Conservation (phyloP, 2,888 invertebrate species). For the Diarsia brunnea region DNA sequence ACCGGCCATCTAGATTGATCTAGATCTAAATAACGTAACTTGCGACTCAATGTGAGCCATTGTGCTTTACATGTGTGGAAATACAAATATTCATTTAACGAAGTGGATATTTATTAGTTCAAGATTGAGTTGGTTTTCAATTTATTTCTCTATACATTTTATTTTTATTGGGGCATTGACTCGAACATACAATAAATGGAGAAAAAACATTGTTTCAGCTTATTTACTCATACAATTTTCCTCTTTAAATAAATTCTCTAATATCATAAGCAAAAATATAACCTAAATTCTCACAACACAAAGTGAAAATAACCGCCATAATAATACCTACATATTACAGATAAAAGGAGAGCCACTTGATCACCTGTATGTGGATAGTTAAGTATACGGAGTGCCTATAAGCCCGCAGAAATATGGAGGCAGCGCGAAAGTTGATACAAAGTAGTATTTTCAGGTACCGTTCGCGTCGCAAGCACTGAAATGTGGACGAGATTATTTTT, state of each 20-base stretch:
- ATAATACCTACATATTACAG: conserved; percentile 48
- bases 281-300: conserved; percentile 9
- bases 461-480: conserved; percentile 70
- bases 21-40: conserved; percentile 77
- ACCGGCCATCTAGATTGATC: conserved; percentile 86
- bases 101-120: conserved; percentile 35
- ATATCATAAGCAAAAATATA: neutral
- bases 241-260: neutral
- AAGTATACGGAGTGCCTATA: conserved; percentile 80
- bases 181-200: neutral
- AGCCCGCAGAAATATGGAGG: conserved; percentile 86
- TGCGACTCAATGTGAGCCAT: conserved; percentile 64
- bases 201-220: neutral
- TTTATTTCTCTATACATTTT: conserved; percentile 16
- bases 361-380: conserved; percentile 80
- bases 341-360: conserved; percentile 69
- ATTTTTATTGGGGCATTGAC: conserved; percentile 28
- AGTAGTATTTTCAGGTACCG: conserved; percentile 88
- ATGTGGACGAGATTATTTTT: conserved; percentile 32
- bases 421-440: conserved; percentile 87
- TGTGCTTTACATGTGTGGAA: conserved; percentile 48
- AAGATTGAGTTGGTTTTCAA: conserved; percentile 16
- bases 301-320: conserved; percentile 29
- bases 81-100: conserved; percentile 45
- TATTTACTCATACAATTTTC: neutral